Evolutionary conservation across 2,797 vertebrate species (phyloP), one percentile per base, ranked within the genome.

Genomic region (Halcyon smyrnensis): DNA sequence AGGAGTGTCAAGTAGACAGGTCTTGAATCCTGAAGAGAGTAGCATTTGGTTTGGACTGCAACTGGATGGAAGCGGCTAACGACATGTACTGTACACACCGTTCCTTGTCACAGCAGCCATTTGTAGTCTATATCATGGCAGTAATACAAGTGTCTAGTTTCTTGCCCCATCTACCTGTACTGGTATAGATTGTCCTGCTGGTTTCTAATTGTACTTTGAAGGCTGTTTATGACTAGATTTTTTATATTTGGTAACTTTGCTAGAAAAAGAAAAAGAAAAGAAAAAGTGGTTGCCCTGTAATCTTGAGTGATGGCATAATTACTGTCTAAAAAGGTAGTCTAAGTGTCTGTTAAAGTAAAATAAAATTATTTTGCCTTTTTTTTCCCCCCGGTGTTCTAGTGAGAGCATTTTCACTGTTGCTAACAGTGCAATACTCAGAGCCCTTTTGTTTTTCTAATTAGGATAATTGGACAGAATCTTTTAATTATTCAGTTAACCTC

Each of bases 201-300:
- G 96, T 97, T 98, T 98, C 94, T 98, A 98, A 98, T 92, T 97
- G 97, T 94, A 98, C 97, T 98, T 98, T 95, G 97, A 97, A 98
- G 97, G 98, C 93, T 98, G 95, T 98, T 98, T 97, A 97, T 97
- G 97, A 95, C 96, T 97, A 98, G 96, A 97, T 96, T 98, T 96
- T 98, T 98, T 97, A 96, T 97, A 98, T 97, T 98, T 97, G 96
- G 98, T 98, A 98, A 96, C 98, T 98, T 98, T 98, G 98, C 96
- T 98, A 97, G 97, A 98, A 98, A 97, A 94, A 34, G 56, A 71
- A 96, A 96, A 87, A 97, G 96, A 97, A 97, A 94, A 96, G 91
- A 84, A 97, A 97, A 97, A 95, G 97, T 77, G 96, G 91, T 96
- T 97, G 91, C 94, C 95, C 93, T 95, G 83, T 96, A 75, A 95